phyloP scores from a whole-genome alignment of 2,113 vertebrate genomes.

The Dicentrarchus labrax region DNA sequence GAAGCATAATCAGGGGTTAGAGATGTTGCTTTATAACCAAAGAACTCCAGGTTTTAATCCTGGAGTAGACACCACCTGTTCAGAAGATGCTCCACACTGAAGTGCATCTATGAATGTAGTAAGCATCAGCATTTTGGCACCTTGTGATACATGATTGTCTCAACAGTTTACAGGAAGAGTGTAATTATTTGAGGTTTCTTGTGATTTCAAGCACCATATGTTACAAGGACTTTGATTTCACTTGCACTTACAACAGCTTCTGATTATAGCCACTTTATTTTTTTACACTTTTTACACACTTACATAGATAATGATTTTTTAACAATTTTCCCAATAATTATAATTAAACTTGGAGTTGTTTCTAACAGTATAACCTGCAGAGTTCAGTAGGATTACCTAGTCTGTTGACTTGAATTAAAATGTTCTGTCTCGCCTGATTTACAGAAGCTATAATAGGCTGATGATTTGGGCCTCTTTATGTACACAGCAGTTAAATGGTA shows the following conservation, averaged over 20 bases:
- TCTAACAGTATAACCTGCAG: not conserved
- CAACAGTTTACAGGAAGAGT: not conserved
- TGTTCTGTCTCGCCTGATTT: not conserved
- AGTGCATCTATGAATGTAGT: not conserved
- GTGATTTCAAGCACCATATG: not conserved
- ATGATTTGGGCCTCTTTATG: not conserved
- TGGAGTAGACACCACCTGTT: not conserved
- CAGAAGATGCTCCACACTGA: not conserved
- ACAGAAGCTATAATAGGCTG: not conserved
- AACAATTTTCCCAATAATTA: not conserved
- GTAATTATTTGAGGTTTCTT: not conserved
- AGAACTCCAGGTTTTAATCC: not conserved
- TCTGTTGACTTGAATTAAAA: not conserved
- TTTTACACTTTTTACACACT: not conserved
- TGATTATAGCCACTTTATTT: not conserved
- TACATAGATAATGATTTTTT: not conserved
- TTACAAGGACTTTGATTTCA: not conserved
- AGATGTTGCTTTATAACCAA: constrained; percentile 4
- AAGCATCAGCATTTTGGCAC: not conserved
- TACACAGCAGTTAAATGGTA: constrained; percentile 6
- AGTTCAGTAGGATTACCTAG: not conserved
- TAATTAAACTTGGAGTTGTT: not conserved
- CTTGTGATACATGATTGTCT: not conserved
- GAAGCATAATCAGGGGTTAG: not conserved
- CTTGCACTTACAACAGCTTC: not conserved